Base-by-base conservation (phyloP, 2,888 invertebrate genomes). In the Ramazzottius varieornatus region DNA sequence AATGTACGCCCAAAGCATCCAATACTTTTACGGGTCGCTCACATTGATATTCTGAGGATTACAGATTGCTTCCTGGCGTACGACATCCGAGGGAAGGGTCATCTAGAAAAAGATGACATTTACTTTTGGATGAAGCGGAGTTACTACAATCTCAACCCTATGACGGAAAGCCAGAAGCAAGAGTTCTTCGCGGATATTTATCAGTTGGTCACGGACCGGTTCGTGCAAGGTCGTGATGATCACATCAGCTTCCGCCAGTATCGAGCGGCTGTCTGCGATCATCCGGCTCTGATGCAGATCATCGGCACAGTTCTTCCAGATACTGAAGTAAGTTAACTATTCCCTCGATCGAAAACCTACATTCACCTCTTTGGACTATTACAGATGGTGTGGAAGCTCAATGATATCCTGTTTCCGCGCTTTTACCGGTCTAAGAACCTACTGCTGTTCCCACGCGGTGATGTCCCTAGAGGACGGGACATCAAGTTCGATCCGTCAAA, bases 11-110 rank as follows among this genome's bases (percentile, higher is more conserved):
- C 40, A 40, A 40, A 8, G n/a, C n/a, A n/a, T n/a, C n/a, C n/a
- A n/a, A n/a, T n/a, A n/a, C n/a, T n/a, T n/a, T n/a, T n/a, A n/a
- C n/a, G n/a, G n/a, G n/a, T n/a, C n/a, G n/a, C n/a, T n/a, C n/a
- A n/a, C n/a, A n/a, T n/a, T n/a, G n/a, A n/a, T n/a, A n/a, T n/a
- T n/a, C n/a, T n/a, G n/a, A n/a, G n/a, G n/a, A n/a, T n/a, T n/a
- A 29, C 24, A 54, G 54, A 54, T 29, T 54, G 54, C 54, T 54
- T 54, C 29, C 29, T 54, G 54, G 54, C 54, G 54, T 54, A 54
- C 54, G 54, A 54, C 29, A 4, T 54, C 4, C 54, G 54, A 4
- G 54, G 54, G 24, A 54, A 54, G 24, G 54, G 54, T 13, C 54
- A 54, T 16, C 29, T 54, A 24, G 54, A 54, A 54, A 24, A 4